These are phyloP conservation scores for Muscina levida DNA, from an alignment of 2,888 invertebrate species.

Conservation along the genomic window DNA sequence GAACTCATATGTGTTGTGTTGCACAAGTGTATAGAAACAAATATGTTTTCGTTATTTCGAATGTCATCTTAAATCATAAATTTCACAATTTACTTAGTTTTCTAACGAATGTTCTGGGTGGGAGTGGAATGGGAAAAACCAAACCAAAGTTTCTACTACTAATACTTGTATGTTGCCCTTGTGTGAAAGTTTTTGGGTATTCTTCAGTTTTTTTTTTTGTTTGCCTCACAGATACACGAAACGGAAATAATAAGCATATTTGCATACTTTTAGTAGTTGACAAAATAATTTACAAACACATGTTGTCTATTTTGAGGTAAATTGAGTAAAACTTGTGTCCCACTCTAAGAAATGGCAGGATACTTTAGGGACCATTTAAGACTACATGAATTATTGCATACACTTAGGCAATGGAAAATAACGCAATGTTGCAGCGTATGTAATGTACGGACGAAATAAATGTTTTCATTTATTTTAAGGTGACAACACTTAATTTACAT, in stretches of 20 bases:
- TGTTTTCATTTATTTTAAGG: no score
- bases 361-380: background rate
- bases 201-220: background rate
- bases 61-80: slow-evolving; percentile 37
- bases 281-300: background rate
- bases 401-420: background rate
- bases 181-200: no score
- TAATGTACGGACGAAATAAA: no score
- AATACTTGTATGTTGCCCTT: background rate
- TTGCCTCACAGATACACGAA: no score
- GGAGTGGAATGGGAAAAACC: background rate
- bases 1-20: background rate
- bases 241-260: background rate
- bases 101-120: no score
- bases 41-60: slow-evolving; percentile 19
- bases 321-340: background rate
- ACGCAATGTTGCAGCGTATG: no score
- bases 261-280: slow-evolving; percentile 27
- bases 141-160: slow-evolving; percentile 9
- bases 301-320: slow-evolving; percentile 21
- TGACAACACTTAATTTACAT: no score
- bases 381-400: background rate
- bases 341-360: background rate
- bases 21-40: background rate
- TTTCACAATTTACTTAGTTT: slow-evolving; percentile 20